A percentile compares a stretch with the other conserved stretches of the same genome.
Evolutionary conservation across 2,888 invertebrate species (phyloP).

Genomic region (Bhutanitis thaidina): DNA sequence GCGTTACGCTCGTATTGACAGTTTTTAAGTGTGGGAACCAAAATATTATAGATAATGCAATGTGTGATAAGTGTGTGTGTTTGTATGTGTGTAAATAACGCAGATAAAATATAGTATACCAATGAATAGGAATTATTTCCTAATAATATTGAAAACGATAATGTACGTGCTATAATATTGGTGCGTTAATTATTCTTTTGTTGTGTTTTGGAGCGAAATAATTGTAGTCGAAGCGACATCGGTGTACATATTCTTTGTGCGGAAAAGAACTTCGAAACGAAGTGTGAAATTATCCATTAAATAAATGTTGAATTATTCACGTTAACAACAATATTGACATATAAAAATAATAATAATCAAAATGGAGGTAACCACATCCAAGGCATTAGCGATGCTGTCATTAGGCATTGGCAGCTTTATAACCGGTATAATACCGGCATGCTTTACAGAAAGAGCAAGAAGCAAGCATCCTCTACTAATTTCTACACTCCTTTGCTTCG

Average conservation of each 20-base stretch:
- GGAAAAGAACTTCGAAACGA: background rate
- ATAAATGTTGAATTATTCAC: no score
- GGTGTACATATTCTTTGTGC: background rate
- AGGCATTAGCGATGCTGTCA: slow-evolving; percentile 82
- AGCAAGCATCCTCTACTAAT: slow-evolving; percentile 81
- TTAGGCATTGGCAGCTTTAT: slow-evolving; percentile 85
- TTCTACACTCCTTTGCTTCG: slow-evolving; percentile 87
- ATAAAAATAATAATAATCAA: slow-evolving; percentile 11
- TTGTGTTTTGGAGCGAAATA: background rate
- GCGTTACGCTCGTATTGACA: background rate
- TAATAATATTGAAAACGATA: slow-evolving; percentile 1
- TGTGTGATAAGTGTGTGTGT: background rate
- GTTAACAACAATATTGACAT: no score
- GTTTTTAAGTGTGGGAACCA: background rate
- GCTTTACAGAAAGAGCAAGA: slow-evolving; percentile 79
- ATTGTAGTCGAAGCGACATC: background rate
- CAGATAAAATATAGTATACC: background rate
- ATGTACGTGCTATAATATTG: slow-evolving; percentile 4
- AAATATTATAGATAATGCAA: background rate
- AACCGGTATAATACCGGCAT: slow-evolving; percentile 84
- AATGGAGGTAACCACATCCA: slow-evolving; percentile 79
- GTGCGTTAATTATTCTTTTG: background rate
- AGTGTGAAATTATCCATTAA: no score
- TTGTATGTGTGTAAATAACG: background rate
- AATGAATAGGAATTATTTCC: slow-evolving; percentile 3